Evolutionary conservation across 2,797 vertebrate genomes (phyloP).

Genomic region (Hyperoplus lanceolatus): DNA sequence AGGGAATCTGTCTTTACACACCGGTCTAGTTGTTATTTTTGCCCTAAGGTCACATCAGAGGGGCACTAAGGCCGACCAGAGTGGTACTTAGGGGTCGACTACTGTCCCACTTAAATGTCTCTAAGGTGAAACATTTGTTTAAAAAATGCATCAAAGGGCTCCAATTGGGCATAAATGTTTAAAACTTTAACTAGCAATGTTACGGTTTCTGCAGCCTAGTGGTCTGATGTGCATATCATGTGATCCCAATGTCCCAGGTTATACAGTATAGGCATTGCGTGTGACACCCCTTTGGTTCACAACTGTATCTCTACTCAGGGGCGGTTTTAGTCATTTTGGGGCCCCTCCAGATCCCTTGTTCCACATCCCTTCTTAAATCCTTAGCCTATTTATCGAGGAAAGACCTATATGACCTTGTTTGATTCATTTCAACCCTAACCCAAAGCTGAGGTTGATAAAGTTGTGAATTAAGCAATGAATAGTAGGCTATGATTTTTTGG

Average conservation of each 20-base stretch:
- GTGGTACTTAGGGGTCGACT: slow-evolving; percentile 3
- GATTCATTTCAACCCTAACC: too few relatives aligned
- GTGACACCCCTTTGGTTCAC: neutral
- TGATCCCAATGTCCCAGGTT: neutral
- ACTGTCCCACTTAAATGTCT: slow-evolving; percentile 23
- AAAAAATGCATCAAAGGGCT: slow-evolving; percentile 7
- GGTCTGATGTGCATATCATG: neutral
- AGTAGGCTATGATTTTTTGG: too few relatives aligned
- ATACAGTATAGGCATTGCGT: neutral
- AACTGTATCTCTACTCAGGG: too few relatives aligned
- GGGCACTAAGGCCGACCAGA: neutral
- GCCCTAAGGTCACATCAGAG: slow-evolving; percentile 21
- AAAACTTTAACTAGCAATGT: neutral
- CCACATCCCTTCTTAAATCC: too few relatives aligned
- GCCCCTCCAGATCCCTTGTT: too few relatives aligned
- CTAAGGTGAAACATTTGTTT: slow-evolving; percentile 17
- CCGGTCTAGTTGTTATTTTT: slow-evolving; percentile 14
- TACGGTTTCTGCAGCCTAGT: neutral
- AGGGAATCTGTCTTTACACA: neutral
- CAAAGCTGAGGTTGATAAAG: too few relatives aligned
- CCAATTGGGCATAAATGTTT: neutral
- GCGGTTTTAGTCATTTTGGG: too few relatives aligned
- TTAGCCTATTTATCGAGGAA: too few relatives aligned
- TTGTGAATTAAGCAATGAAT: too few relatives aligned
- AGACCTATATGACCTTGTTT: too few relatives aligned